phyloP scores from a whole-genome alignment of 2,113 vertebrate genomes.

The Indicator maculatus region DNA sequence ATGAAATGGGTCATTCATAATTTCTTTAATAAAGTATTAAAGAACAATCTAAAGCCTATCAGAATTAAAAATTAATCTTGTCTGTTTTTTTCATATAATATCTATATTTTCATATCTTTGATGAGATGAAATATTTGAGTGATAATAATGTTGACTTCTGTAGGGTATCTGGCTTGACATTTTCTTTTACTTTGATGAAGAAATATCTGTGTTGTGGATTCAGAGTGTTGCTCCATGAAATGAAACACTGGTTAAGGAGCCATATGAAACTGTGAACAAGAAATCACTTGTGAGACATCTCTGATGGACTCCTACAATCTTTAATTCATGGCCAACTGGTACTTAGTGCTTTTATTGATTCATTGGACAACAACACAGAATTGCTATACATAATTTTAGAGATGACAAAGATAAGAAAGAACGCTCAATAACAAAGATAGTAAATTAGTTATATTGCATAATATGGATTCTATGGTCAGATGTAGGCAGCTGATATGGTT shows the following conservation, averaged over 20 bases:
- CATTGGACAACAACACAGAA: background rate
- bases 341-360: background rate
- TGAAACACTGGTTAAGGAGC: background rate
- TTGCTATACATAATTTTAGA: background rate
- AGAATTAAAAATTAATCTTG: background rate
- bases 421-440: background rate
- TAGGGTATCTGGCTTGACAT: background rate
- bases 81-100: background rate
- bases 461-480: background rate
- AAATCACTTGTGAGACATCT: background rate
- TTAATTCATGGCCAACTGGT: background rate
- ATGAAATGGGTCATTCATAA: background rate
- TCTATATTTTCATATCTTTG: background rate
- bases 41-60: background rate
- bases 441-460: background rate
- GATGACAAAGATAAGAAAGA: background rate
- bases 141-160: background rate
- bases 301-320: background rate
- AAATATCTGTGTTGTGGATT: background rate
- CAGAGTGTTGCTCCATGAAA: background rate
- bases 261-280: background rate
- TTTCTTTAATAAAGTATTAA: background rate
- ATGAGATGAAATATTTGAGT: background rate
- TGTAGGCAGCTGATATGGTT: background rate
- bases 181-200: background rate